These are phyloP conservation scores for Peromyscus maniculatus DNA, from an alignment of 2,113 vertebrate genomes.

Conservation along the genomic window DNA sequence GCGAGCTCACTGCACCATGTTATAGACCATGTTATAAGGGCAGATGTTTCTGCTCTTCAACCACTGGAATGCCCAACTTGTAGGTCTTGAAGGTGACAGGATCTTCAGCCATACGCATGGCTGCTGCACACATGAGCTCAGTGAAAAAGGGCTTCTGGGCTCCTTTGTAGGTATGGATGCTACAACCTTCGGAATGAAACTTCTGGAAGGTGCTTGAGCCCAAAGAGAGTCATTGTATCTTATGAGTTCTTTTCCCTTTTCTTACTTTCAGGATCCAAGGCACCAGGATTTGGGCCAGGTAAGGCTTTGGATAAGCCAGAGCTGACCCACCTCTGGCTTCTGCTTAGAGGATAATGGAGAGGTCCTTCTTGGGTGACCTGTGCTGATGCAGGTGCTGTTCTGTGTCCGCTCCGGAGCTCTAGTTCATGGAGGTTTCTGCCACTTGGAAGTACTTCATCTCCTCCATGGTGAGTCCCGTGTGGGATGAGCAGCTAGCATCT, in stretches of 20 bases:
- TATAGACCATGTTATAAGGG: conserved; percentile 83
- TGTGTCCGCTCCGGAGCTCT: conserved; percentile 88
- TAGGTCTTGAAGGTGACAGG: conserved; percentile 88
- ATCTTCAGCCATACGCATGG: conserved; percentile 90
- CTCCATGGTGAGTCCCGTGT: conserved; percentile 88
- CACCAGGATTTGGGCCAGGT: conserved; percentile 84
- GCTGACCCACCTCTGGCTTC: conserved; percentile 92
- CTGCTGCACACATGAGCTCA: conserved; percentile 90
- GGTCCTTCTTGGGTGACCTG: conserved; percentile 92
- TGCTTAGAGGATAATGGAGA: conserved; percentile 90
- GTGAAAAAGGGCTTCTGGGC: conserved; percentile 88
- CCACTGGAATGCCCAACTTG: conserved; percentile 90
- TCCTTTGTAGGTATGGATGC: background rate
- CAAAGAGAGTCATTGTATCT: conserved; percentile 89
- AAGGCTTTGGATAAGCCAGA: conserved; percentile 88
- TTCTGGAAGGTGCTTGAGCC: background rate
- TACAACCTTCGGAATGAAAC: background rate
- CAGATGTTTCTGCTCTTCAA: conserved; percentile 87
- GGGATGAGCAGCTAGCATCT: conserved; percentile 90
- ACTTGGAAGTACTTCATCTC: background rate
- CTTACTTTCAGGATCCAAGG: conserved; percentile 86
- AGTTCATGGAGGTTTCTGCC: background rate
- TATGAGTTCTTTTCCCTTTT: conserved; percentile 85
- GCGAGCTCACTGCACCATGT: conserved; percentile 89
- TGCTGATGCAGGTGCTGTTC: conserved; percentile 90